Conservation (phyloP, 2,113 vertebrate species). For the Hipposideros armiger region DNA sequence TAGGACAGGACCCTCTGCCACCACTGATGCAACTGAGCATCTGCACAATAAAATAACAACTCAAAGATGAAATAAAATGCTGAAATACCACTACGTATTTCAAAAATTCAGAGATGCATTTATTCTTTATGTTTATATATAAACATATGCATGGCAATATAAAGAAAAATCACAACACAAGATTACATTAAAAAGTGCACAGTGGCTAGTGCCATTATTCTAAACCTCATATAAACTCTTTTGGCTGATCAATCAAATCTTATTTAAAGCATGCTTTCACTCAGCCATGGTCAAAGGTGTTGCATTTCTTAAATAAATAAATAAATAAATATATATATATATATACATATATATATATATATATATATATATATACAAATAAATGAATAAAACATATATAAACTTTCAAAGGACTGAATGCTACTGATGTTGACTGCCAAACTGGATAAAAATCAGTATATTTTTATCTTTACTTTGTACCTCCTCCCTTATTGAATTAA, state of each 20-base stretch:
- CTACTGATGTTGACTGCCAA: background rate
- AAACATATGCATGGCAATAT: background rate
- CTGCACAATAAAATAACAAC: background rate
- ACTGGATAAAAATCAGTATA: background rate
- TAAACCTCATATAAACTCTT: background rate
- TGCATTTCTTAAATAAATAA: constrained; percentile 24
- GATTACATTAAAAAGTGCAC: background rate
- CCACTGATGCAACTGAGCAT: background rate
- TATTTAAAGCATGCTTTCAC: background rate
- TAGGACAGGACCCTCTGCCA: background rate
- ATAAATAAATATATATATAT: background rate
- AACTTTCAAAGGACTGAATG: background rate
- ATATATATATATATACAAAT: background rate
- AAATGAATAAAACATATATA: background rate
- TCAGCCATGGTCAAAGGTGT: background rate
- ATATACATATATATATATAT: background rate
- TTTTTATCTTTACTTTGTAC: background rate
- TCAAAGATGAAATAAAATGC: background rate
- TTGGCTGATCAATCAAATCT: background rate
- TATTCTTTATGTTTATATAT: background rate
- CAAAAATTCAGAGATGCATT: background rate
- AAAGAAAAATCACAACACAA: background rate
- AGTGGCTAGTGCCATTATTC: background rate
- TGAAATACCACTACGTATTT: background rate
- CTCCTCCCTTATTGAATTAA: background rate